Conservation (phyloP, 35 echinoderm and acorn worm species). For the Stichopus chloronotus region DNA sequence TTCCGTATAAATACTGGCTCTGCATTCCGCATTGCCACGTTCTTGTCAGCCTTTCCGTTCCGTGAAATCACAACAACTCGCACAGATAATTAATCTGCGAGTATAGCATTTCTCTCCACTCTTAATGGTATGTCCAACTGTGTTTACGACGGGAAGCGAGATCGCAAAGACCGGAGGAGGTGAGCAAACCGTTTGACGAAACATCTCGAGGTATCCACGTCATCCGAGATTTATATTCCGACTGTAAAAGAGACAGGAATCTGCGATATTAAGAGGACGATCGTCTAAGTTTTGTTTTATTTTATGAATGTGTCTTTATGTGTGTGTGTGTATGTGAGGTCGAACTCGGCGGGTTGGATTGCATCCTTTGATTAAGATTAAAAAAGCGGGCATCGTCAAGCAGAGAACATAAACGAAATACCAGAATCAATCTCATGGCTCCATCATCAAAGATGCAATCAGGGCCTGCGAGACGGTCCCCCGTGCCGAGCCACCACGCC, state of each 20-base stretch:
- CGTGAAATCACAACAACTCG: neutral
- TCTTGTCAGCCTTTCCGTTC: neutral
- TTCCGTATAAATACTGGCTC: too few relatives aligned
- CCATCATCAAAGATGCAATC: constrained; percentile 62
- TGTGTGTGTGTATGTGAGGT: neutral
- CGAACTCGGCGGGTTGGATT: neutral
- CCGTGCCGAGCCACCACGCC: constrained; percentile 36
- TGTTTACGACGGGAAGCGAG: neutral
- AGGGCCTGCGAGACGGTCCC: constrained; percentile 47
- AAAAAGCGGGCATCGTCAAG: too few relatives aligned
- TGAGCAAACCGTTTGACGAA: too few relatives aligned
- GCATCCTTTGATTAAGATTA: too few relatives aligned
- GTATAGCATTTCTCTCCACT: neutral
- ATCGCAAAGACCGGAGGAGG: too few relatives aligned
- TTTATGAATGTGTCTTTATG: neutral
- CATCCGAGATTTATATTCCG: too few relatives aligned
- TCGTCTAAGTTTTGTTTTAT: neutral
- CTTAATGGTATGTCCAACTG: neutral
- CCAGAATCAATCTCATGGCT: constrained; percentile 21
- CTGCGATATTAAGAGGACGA: too few relatives aligned
- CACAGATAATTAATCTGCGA: neutral
- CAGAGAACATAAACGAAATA: neutral
- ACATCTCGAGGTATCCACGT: too few relatives aligned
- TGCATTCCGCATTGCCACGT: neutral
- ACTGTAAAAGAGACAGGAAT: too few relatives aligned